Evolutionary conservation across 2,113 vertebrate species (phyloP), one percentile per base, ranked within the genome.

Genomic region (Bos javanicus): DNA sequence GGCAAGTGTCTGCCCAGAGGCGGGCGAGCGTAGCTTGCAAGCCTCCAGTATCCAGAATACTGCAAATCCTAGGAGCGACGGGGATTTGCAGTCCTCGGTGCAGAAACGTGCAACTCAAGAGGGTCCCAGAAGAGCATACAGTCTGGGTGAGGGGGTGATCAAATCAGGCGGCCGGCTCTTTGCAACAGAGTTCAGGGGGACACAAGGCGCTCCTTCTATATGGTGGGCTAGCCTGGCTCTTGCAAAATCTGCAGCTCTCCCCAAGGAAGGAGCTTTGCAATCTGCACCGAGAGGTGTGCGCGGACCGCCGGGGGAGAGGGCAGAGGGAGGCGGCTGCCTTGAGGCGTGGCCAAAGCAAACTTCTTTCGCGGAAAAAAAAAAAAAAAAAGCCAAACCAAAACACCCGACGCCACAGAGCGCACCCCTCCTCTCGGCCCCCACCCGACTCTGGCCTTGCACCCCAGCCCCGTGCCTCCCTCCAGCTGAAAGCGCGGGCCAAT

Each of bases 311-410:
- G 97, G 91, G 93, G 96, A 92, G 93, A 95, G 94, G 89, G 91
- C 59, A 67, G 90, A 92, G 97, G 97, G 96, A 96, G 96, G 96
- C 74, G 90, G 94, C 90, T 59, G 85, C 95, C 85, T 96, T 96
- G 97, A 94, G 98, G 98, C 97, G 98, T 97, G 98, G 98, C 97
- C 97, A 98, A 98, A 90, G 97, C 97, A 98, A 98, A 98, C 98
- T 98, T 98, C 96, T 98, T 98, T 98, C 95, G 95, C 94, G 95
- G 97, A 97, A 98, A 97, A 97, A 97, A 98, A 90, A 97, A 94
- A 96, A 95, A 90, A 93, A 98, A 97, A 97, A 97, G 92, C 92
- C 89, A 95, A 97, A 97, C 97, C 97, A 98, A 98, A 98, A 98
- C 97, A 98, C 98, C 95, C 52, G 90, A 96, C 95, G 96, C 96